Conservation (phyloP, 2,797 vertebrate genomes). For the Pantherophis vulpinus region DNA sequence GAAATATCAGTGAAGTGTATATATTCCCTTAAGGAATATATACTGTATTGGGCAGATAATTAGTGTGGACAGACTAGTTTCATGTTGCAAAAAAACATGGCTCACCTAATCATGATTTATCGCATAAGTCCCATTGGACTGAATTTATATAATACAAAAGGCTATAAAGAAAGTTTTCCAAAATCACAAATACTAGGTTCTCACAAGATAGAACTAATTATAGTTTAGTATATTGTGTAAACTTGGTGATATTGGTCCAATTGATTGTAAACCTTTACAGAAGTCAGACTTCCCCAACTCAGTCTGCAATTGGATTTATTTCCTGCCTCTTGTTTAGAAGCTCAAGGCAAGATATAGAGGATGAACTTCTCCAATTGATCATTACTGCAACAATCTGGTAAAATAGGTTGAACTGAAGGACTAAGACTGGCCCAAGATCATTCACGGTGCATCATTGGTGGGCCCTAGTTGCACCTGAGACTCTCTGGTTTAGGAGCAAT, state of each 20-base stretch:
- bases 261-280: background rate
- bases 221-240: background rate
- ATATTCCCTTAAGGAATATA: background rate
- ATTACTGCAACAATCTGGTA: background rate
- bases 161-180: background rate
- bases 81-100: background rate
- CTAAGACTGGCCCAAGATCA: background rate
- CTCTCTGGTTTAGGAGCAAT: background rate
- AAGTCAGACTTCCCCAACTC: background rate
- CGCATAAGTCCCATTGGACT: background rate
- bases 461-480: background rate
- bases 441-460: background rate
- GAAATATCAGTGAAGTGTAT: background rate
- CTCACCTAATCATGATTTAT: background rate
- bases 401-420: background rate
- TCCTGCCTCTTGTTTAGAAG: background rate
- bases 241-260: background rate
- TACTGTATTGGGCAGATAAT: background rate
- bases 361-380: background rate
- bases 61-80: background rate
- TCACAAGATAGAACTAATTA: background rate
- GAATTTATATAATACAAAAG: background rate
- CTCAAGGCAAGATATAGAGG: background rate
- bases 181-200: background rate
- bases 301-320: background rate